Evolutionary conservation across 2,888 invertebrate species (phyloP).

Genomic region (Idaea straminata): DNA sequence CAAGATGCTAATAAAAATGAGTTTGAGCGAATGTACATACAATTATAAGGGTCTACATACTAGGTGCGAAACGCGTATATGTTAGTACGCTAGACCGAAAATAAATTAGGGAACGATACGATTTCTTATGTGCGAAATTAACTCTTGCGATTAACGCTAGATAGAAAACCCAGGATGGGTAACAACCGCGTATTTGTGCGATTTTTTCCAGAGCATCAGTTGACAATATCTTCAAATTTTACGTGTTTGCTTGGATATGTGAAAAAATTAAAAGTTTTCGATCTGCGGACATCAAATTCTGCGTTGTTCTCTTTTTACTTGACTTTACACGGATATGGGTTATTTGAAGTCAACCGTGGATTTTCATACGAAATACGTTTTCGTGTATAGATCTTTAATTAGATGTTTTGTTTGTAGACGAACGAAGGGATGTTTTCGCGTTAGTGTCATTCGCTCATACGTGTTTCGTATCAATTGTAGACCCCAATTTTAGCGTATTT

Average conservation of each 20-base stretch:
- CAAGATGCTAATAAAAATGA: slow-evolving; percentile 70
- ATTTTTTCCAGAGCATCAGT: too few relatives aligned
- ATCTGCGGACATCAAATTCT: too few relatives aligned
- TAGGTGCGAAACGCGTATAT: not conserved
- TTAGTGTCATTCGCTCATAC: not conserved
- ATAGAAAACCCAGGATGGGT: not conserved
- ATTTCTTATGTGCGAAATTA: not conserved
- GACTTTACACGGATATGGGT: too few relatives aligned
- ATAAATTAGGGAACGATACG: not conserved
- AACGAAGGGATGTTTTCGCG: not conserved
- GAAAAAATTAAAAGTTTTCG: too few relatives aligned
- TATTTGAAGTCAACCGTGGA: too few relatives aligned
- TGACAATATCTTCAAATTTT: too few relatives aligned
- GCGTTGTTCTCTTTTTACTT: too few relatives aligned
- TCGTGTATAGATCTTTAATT: too few relatives aligned
- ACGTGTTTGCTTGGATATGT: too few relatives aligned
- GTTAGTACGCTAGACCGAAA: not conserved
- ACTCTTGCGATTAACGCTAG: not conserved
- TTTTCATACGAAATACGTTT: too few relatives aligned
- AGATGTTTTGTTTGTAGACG: too few relatives aligned
- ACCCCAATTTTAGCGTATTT: slow-evolving; percentile 19
- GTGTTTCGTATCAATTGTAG: not conserved
- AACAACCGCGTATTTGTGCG: too few relatives aligned
- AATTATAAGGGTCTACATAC: slow-evolving; percentile 4
- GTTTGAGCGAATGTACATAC: slow-evolving; percentile 40